Evolutionary conservation across 2,797 vertebrate genomes (phyloP), one percentile per base, ranked within the genome.

Genomic region (Eleutherodactylus coqui): DNA sequence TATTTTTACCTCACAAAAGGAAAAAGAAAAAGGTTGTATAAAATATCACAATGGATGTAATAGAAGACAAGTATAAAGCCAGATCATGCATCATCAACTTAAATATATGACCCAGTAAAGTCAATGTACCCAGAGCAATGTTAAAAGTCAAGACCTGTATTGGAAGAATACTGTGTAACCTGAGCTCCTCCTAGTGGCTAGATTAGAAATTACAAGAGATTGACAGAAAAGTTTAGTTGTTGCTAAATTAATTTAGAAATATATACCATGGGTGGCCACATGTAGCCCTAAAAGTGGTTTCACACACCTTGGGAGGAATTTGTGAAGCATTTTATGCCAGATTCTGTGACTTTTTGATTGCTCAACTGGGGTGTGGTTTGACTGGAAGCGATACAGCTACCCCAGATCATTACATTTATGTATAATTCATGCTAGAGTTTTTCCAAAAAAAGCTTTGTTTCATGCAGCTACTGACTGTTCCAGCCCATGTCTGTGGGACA

Each of bases 101-200:
- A 83, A 75, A 73, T 73, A 73, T 73, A 72, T 83, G 81, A 60
- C 69, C 67, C 49, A 58, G 51, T 83, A 73, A 83, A 67, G 11
- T 88, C 85, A 67, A 41, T 64, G 58, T 75, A 49, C 34, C 13
- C 53, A 49, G 82, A 34, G 49, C 79, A 41, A 72, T n/a, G 51
- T 38, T 75, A 55, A 77, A 76, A 75, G 85, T 36, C 43, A 27
- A 81, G 43, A 77, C 36, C 14, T 13, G 24, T 24, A 17, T 17
- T n/a, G 1, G 29, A 60, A 27, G 34, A 6, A 16, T 34, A 73
- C 41, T 62, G 41, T 83, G 64, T 53, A 79, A 29, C 53, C 16
- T 83, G 75, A 82, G 86, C 64, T 24, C 86, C 86, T 64, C 75
- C 62, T 45, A 36, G 81, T 87, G 86, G 75, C 32, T 27, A 9